Evolutionary conservation across 2,113 vertebrate species (phyloP).

Genomic region (Oxygymnocypris stewartii): DNA sequence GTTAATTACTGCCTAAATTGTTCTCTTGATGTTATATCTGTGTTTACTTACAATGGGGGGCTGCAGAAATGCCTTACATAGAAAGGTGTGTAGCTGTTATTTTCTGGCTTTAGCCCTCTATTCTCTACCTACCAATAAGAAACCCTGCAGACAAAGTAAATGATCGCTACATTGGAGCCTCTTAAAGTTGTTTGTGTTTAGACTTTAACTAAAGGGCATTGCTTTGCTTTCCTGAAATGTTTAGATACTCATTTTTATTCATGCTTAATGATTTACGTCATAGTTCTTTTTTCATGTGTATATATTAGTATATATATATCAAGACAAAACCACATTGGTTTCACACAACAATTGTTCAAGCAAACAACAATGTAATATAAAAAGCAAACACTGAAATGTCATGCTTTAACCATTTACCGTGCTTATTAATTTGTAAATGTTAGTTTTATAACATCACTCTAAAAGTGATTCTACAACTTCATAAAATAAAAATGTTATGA

Average conservation of each 20-base stretch:
- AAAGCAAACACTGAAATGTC: too few species aligned
- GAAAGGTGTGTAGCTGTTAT: conserved; percentile 66
- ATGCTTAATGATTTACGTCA: too few species aligned
- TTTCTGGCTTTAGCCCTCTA: conserved; percentile 6
- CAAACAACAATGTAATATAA: too few species aligned
- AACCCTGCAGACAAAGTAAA: conserved; percentile 27
- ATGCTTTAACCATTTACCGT: too few species aligned
- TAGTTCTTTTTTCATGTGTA: too few species aligned
- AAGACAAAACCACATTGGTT: too few species aligned
- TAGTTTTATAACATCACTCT: too few species aligned
- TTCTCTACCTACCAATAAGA: conserved; percentile 13
- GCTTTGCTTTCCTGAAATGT: background rate
- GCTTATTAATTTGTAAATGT: too few species aligned
- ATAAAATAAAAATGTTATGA: too few species aligned
- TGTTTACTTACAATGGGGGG: conserved; percentile 72
- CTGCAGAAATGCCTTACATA: conserved; percentile 69
- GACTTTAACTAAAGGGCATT: background rate
- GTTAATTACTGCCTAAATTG: conserved; percentile 80
- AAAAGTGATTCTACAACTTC: too few species aligned
- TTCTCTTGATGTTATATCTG: conserved; percentile 77
- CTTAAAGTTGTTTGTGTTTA: background rate
- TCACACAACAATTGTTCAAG: too few species aligned
- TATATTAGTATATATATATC: too few species aligned
- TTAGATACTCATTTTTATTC: background rate
- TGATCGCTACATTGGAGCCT: conserved; percentile 1